These are phyloP conservation scores for Kuschelorhynchus macadamiae DNA, from an alignment of 2,888 invertebrate species.

Conservation along the genomic window DNA sequence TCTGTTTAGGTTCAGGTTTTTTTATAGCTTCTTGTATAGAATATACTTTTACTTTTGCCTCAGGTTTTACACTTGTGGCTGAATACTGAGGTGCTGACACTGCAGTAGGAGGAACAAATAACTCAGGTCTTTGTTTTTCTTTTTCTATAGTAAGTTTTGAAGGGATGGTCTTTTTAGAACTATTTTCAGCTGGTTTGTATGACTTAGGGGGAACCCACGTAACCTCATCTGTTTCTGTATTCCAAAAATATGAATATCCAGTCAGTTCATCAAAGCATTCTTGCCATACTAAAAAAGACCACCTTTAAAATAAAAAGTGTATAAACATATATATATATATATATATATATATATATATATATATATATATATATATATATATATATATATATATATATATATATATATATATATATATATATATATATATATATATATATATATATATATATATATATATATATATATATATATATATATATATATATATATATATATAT, in stretches of 20 bases:
- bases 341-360: too few relatives aligned
- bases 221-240: conserved; percentile 75
- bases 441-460: too few relatives aligned
- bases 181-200: conserved; percentile 59
- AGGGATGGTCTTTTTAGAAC: conserved; percentile 17
- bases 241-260: conserved; percentile 78
- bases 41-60: conserved; percentile 52
- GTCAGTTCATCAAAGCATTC: conserved; percentile 75
- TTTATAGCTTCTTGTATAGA: conserved; percentile 51
- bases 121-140: conserved; percentile 45
- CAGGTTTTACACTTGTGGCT: conserved; percentile 44
- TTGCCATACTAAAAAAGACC: conserved; percentile 71
- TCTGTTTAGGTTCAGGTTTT: conserved; percentile 15
- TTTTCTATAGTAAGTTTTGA: conserved; percentile 26
- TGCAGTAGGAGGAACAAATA: conserved; percentile 58
- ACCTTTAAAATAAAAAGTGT: neutral
- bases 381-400: too few relatives aligned
- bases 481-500: too few relatives aligned
- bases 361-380: too few relatives aligned
- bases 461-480: too few relatives aligned
- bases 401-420: too few relatives aligned
- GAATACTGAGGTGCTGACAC: conserved; percentile 56
- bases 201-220: conserved; percentile 76
- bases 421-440: too few relatives aligned
- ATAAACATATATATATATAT: too few relatives aligned